These are phyloP conservation scores for Anthopleura sola DNA, from an alignment of 64 coral and sea anemone genomes.

Conservation along the genomic window DNA sequence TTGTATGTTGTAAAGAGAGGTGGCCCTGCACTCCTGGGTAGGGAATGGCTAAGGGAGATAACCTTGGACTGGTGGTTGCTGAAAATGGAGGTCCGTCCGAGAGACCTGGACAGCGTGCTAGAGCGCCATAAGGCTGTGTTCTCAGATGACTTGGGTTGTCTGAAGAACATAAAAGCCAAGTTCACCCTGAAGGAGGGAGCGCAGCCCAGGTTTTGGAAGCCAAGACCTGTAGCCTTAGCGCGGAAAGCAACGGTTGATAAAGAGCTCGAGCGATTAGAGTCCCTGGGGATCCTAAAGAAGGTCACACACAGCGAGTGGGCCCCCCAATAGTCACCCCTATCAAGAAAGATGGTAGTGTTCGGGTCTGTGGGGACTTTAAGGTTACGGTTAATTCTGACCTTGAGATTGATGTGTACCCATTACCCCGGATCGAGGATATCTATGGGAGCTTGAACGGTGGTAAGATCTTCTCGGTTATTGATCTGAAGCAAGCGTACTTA, in stretches of 20 bases:
- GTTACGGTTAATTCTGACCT: constrained; percentile 29
- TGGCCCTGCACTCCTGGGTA: constrained; percentile 24
- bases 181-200: not conserved
- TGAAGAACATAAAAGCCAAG: constrained; percentile 30
- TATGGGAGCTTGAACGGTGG: constrained; percentile 17
- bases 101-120: not conserved
- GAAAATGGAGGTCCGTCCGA: not conserved
- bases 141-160: constrained; percentile 19
- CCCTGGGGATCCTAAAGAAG: not conserved
- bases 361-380: constrained; percentile 41
- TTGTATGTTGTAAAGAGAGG: constrained; percentile 14
- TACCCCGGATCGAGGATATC: not conserved
- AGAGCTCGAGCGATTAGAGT: constrained; percentile 9
- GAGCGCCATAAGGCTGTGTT: constrained; percentile 18
- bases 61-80: constrained; percentile 31
- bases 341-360: constrained; percentile 30
- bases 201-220: constrained; percentile 28
- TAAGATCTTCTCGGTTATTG: constrained; percentile 11
- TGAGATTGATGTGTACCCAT: constrained; percentile 27
- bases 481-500: constrained; percentile 20
- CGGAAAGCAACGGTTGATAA: constrained; percentile 6
- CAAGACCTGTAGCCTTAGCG: constrained; percentile 22
- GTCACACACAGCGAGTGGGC: constrained; percentile 40
- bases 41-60: constrained; percentile 20
- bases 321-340: constrained; percentile 22